Evolutionary conservation across 2,888 invertebrate species (phyloP).

Genomic region (Heliconius aoede): DNA sequence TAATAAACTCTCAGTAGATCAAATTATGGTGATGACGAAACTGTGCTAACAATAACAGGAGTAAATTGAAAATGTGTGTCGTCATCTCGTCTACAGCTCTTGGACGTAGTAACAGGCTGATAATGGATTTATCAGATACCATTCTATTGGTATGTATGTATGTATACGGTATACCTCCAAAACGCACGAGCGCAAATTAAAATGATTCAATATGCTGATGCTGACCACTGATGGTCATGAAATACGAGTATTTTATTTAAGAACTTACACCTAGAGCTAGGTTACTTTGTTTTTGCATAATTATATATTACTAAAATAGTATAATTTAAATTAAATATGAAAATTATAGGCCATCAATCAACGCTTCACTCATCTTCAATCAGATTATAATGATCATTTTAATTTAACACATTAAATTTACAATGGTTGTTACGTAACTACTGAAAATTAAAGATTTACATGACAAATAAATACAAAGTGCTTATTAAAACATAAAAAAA

Average conservation of each 20-base stretch:
- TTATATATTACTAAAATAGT: background rate
- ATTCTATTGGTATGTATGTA: constrained; percentile 54
- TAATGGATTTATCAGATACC: constrained; percentile 82
- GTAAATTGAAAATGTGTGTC: constrained; percentile 83
- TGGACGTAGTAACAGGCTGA: constrained; percentile 70
- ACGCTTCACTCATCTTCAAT: constrained; percentile 4
- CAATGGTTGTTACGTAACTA: background rate
- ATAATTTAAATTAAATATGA: background rate
- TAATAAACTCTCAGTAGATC: constrained; percentile 78
- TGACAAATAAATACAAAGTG: background rate
- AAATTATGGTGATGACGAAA: constrained; percentile 79
- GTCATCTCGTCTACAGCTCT: constrained; percentile 76
- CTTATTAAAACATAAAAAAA: background rate
- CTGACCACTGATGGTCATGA: too few species aligned
- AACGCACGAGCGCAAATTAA: constrained; percentile 39
- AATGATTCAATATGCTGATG: constrained; percentile 42
- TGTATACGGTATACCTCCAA: constrained; percentile 37
- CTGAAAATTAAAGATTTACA: background rate
- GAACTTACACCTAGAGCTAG: too few species aligned
- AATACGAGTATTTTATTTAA: too few species aligned
- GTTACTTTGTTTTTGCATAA: background rate
- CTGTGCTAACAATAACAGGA: constrained; percentile 70
- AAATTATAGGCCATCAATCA: constrained; percentile 13
- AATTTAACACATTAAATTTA: constrained; percentile 14
- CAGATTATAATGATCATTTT: constrained; percentile 1